These are phyloP conservation scores for Emmelina monodactyla DNA, from an alignment of 2,888 invertebrate species.

Conservation along the genomic window DNA sequence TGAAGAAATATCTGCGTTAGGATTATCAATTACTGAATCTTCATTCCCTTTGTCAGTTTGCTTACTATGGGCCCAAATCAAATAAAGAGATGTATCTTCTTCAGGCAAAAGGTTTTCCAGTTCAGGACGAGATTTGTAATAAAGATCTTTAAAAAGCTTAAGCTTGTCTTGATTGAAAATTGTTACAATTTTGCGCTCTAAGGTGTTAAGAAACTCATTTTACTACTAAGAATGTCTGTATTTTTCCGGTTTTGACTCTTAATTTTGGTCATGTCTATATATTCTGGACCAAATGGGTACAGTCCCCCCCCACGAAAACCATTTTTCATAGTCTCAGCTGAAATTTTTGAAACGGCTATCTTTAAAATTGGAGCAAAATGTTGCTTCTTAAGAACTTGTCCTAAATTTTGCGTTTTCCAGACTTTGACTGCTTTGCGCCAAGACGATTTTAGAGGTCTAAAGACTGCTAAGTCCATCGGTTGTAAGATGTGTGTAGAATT, in stretches of 20 bases:
- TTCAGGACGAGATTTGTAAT: conserved; percentile 6
- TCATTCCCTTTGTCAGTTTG: no score
- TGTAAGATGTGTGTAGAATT: conserved; percentile 17
- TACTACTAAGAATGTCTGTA: no score
- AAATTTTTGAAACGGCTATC: background rate
- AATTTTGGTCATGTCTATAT: background rate
- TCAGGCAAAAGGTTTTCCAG: no score
- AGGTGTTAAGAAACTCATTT: no score
- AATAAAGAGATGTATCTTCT: no score
- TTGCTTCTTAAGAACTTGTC: background rate
- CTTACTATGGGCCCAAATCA: no score
- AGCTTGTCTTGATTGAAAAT: no score
- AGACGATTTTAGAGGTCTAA: conserved; percentile 16
- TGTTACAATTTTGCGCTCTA: no score
- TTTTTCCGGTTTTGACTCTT: background rate
- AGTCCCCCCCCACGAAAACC: conserved; percentile 1
- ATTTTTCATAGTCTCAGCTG: background rate
- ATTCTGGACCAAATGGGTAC: background rate
- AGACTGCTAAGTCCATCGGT: conserved; percentile 17
- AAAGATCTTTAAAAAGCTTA: conserved; percentile 4
- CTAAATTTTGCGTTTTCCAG: conserved; percentile 1
- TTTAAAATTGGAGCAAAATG: conserved; percentile 1
- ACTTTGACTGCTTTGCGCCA: background rate
- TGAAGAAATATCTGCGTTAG: no score
- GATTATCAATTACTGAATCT: no score